Conservation (phyloP, 2,888 invertebrate genomes). For the Hirudinaria manillensis region DNA sequence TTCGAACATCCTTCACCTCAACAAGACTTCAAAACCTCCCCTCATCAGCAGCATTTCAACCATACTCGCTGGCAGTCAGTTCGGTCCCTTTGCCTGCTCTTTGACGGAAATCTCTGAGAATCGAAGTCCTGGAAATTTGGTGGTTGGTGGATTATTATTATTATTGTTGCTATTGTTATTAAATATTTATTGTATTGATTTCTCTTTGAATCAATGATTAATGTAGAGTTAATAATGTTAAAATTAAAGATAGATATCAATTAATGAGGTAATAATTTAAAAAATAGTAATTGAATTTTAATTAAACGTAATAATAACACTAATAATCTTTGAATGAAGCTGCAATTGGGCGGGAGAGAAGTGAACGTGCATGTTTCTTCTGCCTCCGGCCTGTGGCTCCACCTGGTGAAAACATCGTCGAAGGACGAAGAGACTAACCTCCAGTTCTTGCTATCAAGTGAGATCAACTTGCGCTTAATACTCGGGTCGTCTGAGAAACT, state of each 20-base stretch:
- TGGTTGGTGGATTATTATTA: background rate
- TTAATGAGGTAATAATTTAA: too few relatives aligned
- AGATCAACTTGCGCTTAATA: background rate
- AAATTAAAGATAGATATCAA: too few relatives aligned
- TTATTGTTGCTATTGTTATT: too few relatives aligned
- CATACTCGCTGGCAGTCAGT: conserved; percentile 32
- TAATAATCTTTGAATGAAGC: background rate
- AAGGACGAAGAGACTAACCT: conserved; percentile 24
- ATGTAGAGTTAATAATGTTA: too few relatives aligned
- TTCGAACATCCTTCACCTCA: background rate
- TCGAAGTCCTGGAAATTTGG: conserved; percentile 10
- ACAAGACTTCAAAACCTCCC: background rate
- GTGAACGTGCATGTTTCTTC: conserved; percentile 12
- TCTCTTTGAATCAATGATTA: too few relatives aligned
- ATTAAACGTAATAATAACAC: too few relatives aligned
- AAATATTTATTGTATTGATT: too few relatives aligned
- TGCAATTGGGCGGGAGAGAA: background rate
- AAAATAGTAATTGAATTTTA: too few relatives aligned
- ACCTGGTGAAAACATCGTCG: conserved; percentile 25
- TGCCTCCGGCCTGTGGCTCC: conserved; percentile 29
- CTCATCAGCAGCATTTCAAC: conserved; percentile 33
- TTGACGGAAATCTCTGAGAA: conserved; percentile 20
- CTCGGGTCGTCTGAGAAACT: background rate
- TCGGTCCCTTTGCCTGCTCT: conserved; percentile 31
- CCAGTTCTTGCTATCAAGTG: conserved; percentile 28